Percentiles rank a stretch among this genome's conserved stretches.
Conservation (phyloP, 1,140 invertebrate genomes). For the Hirudo medicinalis region DNA sequence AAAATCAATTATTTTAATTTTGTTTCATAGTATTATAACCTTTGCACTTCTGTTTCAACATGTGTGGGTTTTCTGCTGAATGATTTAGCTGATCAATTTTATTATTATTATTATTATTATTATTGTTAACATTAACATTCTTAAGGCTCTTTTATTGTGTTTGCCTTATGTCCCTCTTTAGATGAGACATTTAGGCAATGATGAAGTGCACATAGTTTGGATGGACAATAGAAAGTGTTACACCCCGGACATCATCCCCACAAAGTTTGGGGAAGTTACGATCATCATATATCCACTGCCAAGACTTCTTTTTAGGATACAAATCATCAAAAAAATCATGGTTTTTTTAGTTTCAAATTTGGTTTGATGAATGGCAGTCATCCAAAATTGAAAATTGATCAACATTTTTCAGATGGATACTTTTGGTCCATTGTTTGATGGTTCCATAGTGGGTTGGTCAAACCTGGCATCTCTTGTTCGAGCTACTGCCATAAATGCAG, state of each 20-base stretch:
- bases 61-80: no score
- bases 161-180: slow-evolving; percentile 31
- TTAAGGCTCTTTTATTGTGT: not conserved
- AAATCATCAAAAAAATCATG: slow-evolving; percentile 62
- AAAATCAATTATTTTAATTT: no score
- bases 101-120: not conserved
- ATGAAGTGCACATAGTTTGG: slow-evolving; percentile 95
- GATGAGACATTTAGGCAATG: slow-evolving; percentile 83
- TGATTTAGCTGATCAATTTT: no score
- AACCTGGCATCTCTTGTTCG: slow-evolving; percentile 68
- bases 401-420: slow-evolving; percentile 37
- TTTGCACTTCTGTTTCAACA: no score
- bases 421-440: slow-evolving; percentile 84
- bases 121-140: not conserved
- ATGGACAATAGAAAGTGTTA: slow-evolving; percentile 84
- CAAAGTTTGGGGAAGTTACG: slow-evolving; percentile 91
- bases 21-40: no score
- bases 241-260: slow-evolving; percentile 80
- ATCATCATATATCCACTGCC: slow-evolving; percentile 76
- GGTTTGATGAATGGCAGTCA: not conserved
- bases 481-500: slow-evolving; percentile 72
- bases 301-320: slow-evolving; percentile 60
- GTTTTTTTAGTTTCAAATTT: slow-evolving; percentile 41
- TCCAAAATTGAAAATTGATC: no score
- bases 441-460: slow-evolving; percentile 65